These are phyloP conservation scores for Sebastes vulpes DNA, from an alignment of 2,797 vertebrate genomes.

Conservation along the genomic window DNA sequence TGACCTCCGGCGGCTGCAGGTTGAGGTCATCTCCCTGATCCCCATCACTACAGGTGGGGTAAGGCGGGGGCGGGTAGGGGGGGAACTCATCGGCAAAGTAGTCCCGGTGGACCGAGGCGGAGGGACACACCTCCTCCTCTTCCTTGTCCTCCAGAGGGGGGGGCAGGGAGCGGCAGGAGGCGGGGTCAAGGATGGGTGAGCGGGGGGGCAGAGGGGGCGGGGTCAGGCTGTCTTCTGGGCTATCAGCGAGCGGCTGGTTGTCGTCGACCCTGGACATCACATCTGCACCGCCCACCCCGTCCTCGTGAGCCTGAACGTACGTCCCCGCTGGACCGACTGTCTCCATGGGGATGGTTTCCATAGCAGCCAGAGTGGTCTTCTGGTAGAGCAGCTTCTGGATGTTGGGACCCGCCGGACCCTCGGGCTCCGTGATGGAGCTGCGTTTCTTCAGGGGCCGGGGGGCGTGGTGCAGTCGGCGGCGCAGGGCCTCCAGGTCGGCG, in stretches of 20 bases:
- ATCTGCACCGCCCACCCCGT: fast-evolving
- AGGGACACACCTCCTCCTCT: slow-evolving; percentile 24
- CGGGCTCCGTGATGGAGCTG: slow-evolving; percentile 95
- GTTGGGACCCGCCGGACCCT: slow-evolving; percentile 92
- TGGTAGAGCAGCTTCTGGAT: slow-evolving; percentile 97
- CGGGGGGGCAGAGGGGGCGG: slow-evolving; percentile 66
- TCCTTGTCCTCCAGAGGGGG: slow-evolving; percentile 73
- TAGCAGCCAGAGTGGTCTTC: slow-evolving; percentile 95
- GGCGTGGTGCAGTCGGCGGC: slow-evolving; percentile 92
- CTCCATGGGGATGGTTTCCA: slow-evolving; percentile 88
- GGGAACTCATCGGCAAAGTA: slow-evolving; percentile 91
- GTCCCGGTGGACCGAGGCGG: slow-evolving; percentile 59
- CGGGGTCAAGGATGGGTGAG: slow-evolving; percentile 74
- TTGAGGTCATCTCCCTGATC: slow-evolving; percentile 86
- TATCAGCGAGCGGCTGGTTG: slow-evolving; percentile 1
- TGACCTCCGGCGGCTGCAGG: slow-evolving; percentile 91
- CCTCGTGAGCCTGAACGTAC: slow-evolving; percentile 39
- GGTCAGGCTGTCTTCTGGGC: slow-evolving; percentile 65
- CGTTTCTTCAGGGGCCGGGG: slow-evolving; percentile 96
- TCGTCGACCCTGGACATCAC: neutral
- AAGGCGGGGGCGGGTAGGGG: slow-evolving; percentile 93
- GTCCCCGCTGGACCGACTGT: slow-evolving; percentile 21
- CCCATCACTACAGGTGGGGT: slow-evolving; percentile 85
- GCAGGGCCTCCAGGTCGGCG: slow-evolving; percentile 90
- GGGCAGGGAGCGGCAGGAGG: slow-evolving; percentile 40